Evolutionary conservation across 2,797 vertebrate genomes (phyloP).

Genomic region (Adelosebastes latens): DNA sequence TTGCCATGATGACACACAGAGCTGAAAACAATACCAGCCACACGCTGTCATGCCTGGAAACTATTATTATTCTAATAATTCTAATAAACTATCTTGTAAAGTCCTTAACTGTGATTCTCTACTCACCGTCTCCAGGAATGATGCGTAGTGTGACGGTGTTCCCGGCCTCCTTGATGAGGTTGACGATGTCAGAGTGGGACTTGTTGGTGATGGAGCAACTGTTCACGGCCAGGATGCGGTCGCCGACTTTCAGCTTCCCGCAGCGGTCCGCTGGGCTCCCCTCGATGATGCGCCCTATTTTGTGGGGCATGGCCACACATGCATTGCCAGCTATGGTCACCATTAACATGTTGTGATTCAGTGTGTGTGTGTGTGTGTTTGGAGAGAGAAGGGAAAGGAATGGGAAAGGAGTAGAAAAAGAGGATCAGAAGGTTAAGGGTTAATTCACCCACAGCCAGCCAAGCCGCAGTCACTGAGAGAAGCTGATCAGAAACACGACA

Average conservation of each 20-base stretch:
- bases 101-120: not conserved
- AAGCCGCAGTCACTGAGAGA: constrained; percentile 85
- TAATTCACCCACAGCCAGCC: constrained; percentile 92
- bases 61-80: no score
- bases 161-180: constrained; percentile 99
- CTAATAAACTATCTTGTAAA: not conserved
- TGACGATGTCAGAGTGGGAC: constrained; percentile 99
- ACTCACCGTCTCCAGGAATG: constrained; percentile 98
- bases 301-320: constrained; percentile 99
- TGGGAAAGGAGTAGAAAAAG: constrained; percentile 81
- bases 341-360: constrained; percentile 67
- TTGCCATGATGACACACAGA: not conserved
- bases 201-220: constrained; percentile 99
- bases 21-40: no score
- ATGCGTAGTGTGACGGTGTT: constrained; percentile 99
- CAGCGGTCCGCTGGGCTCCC: constrained; percentile 99
- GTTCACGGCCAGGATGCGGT: constrained; percentile 98
- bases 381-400: constrained; percentile 38
- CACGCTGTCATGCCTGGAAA: not conserved
- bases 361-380: constrained; percentile 37
- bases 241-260: constrained; percentile 98
- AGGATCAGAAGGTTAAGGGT: constrained; percentile 92
- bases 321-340: constrained; percentile 96
- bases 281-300: constrained; percentile 99
- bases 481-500: constrained; percentile 76